Percentiles rank a stretch among this genome's conserved stretches.
These are phyloP conservation scores for Papilio protenor DNA, from an alignment of 2,888 invertebrate genomes.

Conservation along the genomic window DNA sequence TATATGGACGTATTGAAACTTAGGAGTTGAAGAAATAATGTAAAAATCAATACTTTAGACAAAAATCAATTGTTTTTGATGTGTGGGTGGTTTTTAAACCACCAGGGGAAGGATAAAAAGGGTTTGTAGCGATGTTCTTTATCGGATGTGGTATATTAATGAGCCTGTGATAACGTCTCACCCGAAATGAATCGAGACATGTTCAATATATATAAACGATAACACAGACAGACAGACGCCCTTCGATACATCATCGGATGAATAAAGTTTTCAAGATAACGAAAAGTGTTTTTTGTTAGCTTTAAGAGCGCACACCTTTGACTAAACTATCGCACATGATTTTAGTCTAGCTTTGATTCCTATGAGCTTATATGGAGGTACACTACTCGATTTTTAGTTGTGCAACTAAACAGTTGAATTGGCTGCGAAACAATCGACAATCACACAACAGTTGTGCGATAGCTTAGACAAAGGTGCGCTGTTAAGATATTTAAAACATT, in stretches of 20 bases:
- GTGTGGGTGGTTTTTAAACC: slow-evolving; percentile 13
- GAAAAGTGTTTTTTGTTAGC: slow-evolving; percentile 9
- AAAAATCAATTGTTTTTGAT: not conserved
- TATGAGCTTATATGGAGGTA: too few species aligned
- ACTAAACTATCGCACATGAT: too few species aligned
- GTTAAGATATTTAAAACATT: too few species aligned
- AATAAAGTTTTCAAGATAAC: slow-evolving; percentile 36
- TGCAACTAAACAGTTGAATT: too few species aligned
- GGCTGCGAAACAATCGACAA: too few species aligned
- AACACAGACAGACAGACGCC: slow-evolving; percentile 15
- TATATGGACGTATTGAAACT: too few species aligned
- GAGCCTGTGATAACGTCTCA: slow-evolving; percentile 28
- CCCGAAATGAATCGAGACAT: slow-evolving; percentile 31
- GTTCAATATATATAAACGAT: slow-evolving; percentile 39
- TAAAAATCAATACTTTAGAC: not conserved
- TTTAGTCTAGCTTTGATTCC: too few species aligned
- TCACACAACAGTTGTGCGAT: too few species aligned
- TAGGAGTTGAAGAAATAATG: too few species aligned
- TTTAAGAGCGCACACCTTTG: slow-evolving; percentile 28
- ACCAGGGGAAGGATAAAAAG: not conserved
- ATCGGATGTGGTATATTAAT: slow-evolving; percentile 30
- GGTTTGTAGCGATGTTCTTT: slow-evolving; percentile 1
- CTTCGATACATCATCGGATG: slow-evolving; percentile 25
- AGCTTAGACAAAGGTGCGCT: too few species aligned
- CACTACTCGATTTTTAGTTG: too few species aligned